Percentiles rank a stretch among this genome's conserved stretches.
Evolutionary conservation across 2,113 vertebrate species (phyloP).

Genomic region (Asarcornis scutulata): DNA sequence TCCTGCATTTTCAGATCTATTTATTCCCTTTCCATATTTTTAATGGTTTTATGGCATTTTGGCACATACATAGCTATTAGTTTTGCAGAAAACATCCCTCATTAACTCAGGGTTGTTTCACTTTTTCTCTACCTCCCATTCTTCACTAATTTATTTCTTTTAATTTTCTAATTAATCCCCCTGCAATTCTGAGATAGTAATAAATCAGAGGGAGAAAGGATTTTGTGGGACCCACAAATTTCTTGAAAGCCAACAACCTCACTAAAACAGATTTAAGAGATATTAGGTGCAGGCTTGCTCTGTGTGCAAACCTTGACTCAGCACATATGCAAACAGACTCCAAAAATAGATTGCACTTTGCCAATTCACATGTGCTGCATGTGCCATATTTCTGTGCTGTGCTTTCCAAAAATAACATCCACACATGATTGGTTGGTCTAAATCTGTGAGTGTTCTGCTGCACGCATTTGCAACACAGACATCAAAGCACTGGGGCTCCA

Average conservation of each 20-base stretch:
- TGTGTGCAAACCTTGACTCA: constrained; percentile 61
- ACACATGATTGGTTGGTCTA: constrained; percentile 7
- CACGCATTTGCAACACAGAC: background rate
- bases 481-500: background rate
- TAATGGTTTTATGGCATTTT: background rate
- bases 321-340: constrained; percentile 63
- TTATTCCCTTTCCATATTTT: background rate
- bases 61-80: background rate
- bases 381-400: constrained; percentile 46
- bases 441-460: constrained; percentile 27
- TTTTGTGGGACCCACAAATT: background rate
- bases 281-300: background rate
- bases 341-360: constrained; percentile 56
- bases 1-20: background rate
- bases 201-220: background rate
- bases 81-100: background rate
- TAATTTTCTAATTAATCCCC: background rate
- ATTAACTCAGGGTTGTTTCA: background rate
- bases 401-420: constrained; percentile 49
- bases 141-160: background rate
- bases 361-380: constrained; percentile 57
- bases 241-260: background rate
- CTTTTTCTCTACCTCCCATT: background rate
- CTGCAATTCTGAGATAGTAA: background rate
- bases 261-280: background rate